These are phyloP conservation scores for Pseudomugil gertrudae DNA, from an alignment of 2,797 vertebrate species.

Conservation along the genomic window DNA sequence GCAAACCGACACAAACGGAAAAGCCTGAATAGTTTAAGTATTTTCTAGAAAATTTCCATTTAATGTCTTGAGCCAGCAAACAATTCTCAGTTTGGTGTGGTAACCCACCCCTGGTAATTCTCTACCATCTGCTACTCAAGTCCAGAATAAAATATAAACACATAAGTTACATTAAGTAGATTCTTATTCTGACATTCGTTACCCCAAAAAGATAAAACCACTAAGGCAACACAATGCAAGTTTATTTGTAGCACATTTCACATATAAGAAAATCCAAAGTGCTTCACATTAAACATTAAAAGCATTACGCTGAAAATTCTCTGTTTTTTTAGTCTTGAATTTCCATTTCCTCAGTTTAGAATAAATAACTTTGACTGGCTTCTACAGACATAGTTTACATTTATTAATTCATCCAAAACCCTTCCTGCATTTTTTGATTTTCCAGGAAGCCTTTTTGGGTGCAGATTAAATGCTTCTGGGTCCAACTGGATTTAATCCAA, in stretches of 20 bases:
- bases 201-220: not conserved
- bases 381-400: too few relatives aligned
- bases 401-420: too few relatives aligned
- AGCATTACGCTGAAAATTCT: not conserved
- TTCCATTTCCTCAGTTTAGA: too few relatives aligned
- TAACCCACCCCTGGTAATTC: too few relatives aligned
- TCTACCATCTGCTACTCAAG: too few relatives aligned
- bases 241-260: too few relatives aligned
- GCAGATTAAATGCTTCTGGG: not conserved
- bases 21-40: not conserved
- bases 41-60: not conserved
- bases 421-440: too few relatives aligned
- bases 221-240: not conserved
- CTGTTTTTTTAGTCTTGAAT: not conserved
- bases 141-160: slow-evolving; percentile 4
- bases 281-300: too few relatives aligned
- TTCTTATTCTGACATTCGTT: not conserved
- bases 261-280: too few relatives aligned
- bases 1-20: not conserved
- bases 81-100: not conserved
- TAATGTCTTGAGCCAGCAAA: not conserved
- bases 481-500: not conserved
- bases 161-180: not conserved
- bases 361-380: too few relatives aligned
- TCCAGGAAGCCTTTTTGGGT: too few relatives aligned